phyloP scores from a whole-genome alignment of 1,140 invertebrate genomes.

The Leptestheria dahalacensis region DNA sequence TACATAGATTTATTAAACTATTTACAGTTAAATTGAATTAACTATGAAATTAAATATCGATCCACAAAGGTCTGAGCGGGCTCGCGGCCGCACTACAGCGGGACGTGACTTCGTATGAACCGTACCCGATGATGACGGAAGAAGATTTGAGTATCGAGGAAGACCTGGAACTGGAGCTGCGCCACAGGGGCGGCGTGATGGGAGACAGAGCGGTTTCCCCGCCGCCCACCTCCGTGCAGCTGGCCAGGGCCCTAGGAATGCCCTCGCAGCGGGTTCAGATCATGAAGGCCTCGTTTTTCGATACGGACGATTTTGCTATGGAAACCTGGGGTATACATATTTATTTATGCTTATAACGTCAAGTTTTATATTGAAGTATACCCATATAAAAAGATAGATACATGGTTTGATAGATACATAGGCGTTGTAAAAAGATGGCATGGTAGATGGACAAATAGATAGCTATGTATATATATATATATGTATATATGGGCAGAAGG shows the following conservation, averaged over 20 bases:
- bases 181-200: not conserved
- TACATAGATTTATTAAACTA: no score
- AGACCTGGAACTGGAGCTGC: not conserved
- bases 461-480: no score
- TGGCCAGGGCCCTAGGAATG: constrained; percentile 41
- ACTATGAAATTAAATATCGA: no score
- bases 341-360: no score
- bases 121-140: constrained; percentile 18
- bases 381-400: no score
- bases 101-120: not conserved
- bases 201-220: not conserved
- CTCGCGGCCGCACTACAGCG: not conserved
- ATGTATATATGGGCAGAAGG: no score
- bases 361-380: no score
- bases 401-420: no score
- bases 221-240: constrained; percentile 23
- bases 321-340: not conserved
- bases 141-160: constrained; percentile 12
- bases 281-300: constrained; percentile 71
- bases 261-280: constrained; percentile 53
- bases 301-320: constrained; percentile 24
- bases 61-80: not conserved
- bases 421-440: no score
- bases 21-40: no score
- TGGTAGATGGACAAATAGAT: no score